Evolutionary conservation across 2,113 vertebrate species (phyloP).

Genomic region (Atherinomorus stipes): DNA sequence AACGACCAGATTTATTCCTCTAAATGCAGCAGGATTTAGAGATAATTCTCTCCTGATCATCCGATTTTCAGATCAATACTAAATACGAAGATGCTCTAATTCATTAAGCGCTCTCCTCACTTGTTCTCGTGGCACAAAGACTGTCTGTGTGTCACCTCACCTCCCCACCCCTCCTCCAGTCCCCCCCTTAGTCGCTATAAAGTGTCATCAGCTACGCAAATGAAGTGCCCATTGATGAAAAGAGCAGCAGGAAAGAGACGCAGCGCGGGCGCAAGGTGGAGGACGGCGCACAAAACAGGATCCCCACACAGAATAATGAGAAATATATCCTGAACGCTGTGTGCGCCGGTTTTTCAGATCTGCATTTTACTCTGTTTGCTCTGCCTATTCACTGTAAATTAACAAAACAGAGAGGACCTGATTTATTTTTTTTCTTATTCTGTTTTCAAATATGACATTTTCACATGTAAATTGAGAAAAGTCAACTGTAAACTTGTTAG

Average conservation of each 20-base stretch:
- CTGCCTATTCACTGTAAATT: slow-evolving; percentile 11
- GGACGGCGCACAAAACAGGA: background rate
- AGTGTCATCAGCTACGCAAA: slow-evolving; percentile 70
- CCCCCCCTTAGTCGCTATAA: slow-evolving; percentile 49
- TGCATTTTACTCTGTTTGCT: slow-evolving; percentile 57
- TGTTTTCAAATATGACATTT: background rate
- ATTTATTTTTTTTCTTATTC: background rate
- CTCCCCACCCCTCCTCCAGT: slow-evolving; percentile 38
- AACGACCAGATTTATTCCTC: slow-evolving; percentile 17
- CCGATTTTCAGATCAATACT: slow-evolving; percentile 27
- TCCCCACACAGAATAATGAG: background rate
- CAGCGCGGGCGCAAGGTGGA: slow-evolving; percentile 19
- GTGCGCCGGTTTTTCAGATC: background rate
- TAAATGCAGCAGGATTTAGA: slow-evolving; percentile 16
- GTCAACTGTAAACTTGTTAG: background rate
- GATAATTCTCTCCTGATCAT: slow-evolving; percentile 9
- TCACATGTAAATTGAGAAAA: background rate
- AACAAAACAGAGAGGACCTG: background rate
- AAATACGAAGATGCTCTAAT: slow-evolving; percentile 17
- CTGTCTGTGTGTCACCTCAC: slow-evolving; percentile 54
- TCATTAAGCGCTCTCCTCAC: slow-evolving; percentile 15
- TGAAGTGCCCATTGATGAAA: slow-evolving; percentile 65
- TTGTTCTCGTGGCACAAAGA: slow-evolving; percentile 60
- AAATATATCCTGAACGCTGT: background rate
- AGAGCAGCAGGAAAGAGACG: slow-evolving; percentile 18